Conservation (phyloP, 2,797 vertebrate genomes). For the Enteromius afrohamiltoni region DNA sequence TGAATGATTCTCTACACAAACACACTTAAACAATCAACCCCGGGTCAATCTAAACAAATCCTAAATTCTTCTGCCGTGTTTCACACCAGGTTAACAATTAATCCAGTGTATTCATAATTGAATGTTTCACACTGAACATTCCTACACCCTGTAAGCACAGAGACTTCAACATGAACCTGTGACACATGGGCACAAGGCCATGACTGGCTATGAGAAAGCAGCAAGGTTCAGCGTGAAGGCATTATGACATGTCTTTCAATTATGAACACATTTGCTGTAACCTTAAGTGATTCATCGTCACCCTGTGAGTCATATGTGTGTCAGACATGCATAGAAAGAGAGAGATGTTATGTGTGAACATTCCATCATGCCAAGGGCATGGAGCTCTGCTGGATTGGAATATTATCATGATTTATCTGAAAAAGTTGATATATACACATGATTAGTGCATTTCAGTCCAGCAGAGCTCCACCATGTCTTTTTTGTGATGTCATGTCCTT, state of each 20-base stretch:
- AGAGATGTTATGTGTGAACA: neutral
- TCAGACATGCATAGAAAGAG: conserved; percentile 11
- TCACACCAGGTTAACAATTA: neutral
- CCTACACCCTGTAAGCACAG: neutral
- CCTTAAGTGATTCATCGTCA: neutral
- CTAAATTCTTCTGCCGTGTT: neutral
- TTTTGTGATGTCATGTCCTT: neutral
- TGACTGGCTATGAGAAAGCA: conserved; percentile 11
- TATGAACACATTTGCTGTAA: conserved; percentile 14
- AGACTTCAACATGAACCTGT: neutral
- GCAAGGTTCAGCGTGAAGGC: neutral
- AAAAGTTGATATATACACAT: neutral
- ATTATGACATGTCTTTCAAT: conserved; percentile 31
- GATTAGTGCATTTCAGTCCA: neutral
- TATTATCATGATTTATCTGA: neutral
- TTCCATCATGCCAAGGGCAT: neutral
- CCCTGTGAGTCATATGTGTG: conserved; percentile 29
- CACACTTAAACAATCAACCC: neutral
- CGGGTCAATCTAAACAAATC: neutral
- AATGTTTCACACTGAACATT: neutral
- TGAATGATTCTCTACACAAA: no score
- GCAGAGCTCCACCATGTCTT: neutral
- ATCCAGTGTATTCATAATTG: neutral
- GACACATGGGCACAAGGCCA: neutral
- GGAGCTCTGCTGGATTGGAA: neutral